These are phyloP conservation scores for Barnardius zonarius DNA, from an alignment of 2,113 vertebrate genomes.

Conservation along the genomic window DNA sequence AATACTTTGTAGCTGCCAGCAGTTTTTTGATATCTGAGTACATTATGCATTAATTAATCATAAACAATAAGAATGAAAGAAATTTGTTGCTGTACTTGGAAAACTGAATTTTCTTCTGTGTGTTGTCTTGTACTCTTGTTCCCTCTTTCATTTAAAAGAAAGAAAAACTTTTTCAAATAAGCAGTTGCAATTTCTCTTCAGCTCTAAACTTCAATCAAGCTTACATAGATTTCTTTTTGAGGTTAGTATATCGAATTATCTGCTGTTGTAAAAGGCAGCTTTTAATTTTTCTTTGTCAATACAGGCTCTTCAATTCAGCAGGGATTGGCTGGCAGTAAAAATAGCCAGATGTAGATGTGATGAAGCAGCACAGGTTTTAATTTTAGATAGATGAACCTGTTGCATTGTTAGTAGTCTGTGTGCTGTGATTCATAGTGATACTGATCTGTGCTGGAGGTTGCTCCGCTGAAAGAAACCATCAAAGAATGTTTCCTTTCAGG, in stretches of 20 bases:
- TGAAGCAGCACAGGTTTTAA: not conserved
- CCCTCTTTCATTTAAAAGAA: not conserved
- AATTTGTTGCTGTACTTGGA: not conserved
- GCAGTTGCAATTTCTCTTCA: not conserved
- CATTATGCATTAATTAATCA: not conserved
- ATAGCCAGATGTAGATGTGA: not conserved
- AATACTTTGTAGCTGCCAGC: not conserved
- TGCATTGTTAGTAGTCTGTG: not conserved
- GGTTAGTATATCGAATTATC: not conserved
- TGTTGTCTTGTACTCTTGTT: not conserved
- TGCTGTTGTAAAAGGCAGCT: not conserved
- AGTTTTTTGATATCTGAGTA: not conserved
- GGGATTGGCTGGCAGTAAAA: not conserved
- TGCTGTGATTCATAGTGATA: not conserved
- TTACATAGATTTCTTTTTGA: not conserved
- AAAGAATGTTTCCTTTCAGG: not conserved
- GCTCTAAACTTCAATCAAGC: not conserved
- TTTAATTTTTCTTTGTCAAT: not conserved
- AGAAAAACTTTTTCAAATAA: not conserved
- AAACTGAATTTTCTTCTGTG: rapidly evolving
- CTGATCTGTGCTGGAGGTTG: not conserved
- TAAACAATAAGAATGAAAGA: not conserved
- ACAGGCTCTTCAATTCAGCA: not conserved
- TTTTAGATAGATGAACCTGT: not conserved
- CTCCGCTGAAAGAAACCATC: not conserved